These are phyloP conservation scores for Drosophila basisetae DNA, from an alignment of 2,888 invertebrate genomes.

Conservation along the genomic window DNA sequence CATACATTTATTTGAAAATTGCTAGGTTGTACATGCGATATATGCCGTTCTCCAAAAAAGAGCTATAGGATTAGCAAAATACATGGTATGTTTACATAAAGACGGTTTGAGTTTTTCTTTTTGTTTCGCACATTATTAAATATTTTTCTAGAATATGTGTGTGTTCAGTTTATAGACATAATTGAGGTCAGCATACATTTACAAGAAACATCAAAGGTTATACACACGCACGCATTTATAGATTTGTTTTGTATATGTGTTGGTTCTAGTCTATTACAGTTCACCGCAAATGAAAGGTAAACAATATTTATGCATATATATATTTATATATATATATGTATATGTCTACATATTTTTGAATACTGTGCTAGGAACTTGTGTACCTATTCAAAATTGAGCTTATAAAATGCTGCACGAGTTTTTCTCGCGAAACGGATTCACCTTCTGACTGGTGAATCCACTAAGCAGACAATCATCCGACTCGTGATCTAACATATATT, in stretches of 20 bases:
- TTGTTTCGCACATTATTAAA: constrained; percentile 44
- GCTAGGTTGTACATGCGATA: constrained; percentile 18
- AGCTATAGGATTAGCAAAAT: constrained; percentile 77
- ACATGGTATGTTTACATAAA: constrained; percentile 67
- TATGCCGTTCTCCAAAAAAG: constrained; percentile 71
- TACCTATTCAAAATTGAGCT: constrained; percentile 75
- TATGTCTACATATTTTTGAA: constrained; percentile 46
- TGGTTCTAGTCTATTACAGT: constrained; percentile 46
- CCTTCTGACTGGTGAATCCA: constrained; percentile 97
- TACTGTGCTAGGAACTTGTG: constrained; percentile 67
- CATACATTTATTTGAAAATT: constrained; percentile 49
- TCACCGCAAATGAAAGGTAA: constrained; percentile 39
- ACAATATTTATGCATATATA: constrained; percentile 35
- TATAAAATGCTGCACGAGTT: constrained; percentile 94
- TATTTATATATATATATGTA: constrained; percentile 40
- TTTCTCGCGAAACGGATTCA: constrained; percentile 98
- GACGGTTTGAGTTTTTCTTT: constrained; percentile 63
- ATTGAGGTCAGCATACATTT: constrained; percentile 78
- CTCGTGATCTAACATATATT: constrained; percentile 95
- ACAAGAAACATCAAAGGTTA: constrained; percentile 67
- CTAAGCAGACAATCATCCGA: constrained; percentile 96
- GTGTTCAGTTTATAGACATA: constrained; percentile 78
- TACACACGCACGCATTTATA: constrained; percentile 50
- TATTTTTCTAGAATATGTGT: constrained; percentile 54
- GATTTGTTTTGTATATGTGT: constrained; percentile 27